Evolutionary conservation across 1,140 invertebrate genomes (phyloP).

Genomic region (Orchestia grillus): DNA sequence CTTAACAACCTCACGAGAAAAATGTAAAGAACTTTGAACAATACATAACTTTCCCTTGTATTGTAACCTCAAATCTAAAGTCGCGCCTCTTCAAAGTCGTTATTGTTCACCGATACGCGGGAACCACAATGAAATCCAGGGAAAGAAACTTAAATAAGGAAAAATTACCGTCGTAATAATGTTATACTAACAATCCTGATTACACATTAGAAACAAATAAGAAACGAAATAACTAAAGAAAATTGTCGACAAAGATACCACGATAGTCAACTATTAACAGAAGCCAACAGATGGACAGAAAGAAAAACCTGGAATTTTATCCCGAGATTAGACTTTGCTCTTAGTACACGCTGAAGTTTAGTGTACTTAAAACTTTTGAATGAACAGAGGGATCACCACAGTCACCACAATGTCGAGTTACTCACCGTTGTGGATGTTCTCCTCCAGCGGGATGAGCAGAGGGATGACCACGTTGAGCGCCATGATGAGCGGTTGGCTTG

Average conservation of each 20-base stretch:
- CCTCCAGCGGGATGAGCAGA: slow-evolving; percentile 46
- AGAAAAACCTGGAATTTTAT: background rate
- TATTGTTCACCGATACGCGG: no score
- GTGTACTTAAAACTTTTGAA: background rate
- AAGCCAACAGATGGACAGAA: no score
- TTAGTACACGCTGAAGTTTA: background rate
- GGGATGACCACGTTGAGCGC: slow-evolving; percentile 50
- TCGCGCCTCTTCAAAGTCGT: background rate
- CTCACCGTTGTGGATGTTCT: slow-evolving; percentile 55
- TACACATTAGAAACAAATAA: no score
- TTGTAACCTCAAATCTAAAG: background rate
- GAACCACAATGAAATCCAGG: no score
- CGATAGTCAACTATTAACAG: no score
- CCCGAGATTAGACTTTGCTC: background rate
- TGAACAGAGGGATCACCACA: background rate
- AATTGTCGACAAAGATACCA: no score
- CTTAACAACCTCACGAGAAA: background rate
- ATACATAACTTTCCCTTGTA: background rate
- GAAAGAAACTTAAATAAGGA: no score
- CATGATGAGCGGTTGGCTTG: background rate
- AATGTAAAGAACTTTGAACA: background rate
- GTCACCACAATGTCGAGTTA: background rate
- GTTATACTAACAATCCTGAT: no score
- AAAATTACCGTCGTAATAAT: no score
- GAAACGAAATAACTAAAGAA: no score